Base-by-base conservation (phyloP, 2,113 vertebrate genomes). In the Azemiops feae region DNA sequence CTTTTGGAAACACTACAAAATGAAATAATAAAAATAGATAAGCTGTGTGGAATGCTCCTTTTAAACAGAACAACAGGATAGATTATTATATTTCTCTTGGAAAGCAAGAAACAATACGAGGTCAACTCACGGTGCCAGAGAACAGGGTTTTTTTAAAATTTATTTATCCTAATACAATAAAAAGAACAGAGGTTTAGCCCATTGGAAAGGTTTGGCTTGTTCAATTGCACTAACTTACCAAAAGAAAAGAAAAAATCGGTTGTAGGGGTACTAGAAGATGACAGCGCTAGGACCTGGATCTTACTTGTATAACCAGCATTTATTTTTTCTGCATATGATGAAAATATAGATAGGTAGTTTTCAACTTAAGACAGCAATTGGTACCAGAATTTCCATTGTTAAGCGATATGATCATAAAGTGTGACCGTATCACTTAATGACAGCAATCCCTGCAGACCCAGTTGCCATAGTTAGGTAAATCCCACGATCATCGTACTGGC, bases 81-180 rank as follows among this genome's bases (percentile, higher is more conserved):
- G 85, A 91, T 39, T 87, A 43, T 14, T 96, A 7, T 55, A 92
- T 30, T 85, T 4, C 93, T 50, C 69, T 91, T 90, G 55, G 50
- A 88, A 95, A 95, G 94, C 96, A 14, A 89, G 92, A 93, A 92
- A 95, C 54, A 89, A 30, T 1, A 47, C 23, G 39, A 30, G n/a
- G 88, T 95, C 47, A 93, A 1, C 85, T 69, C 86, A 89, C 92
- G 0, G 11, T 95, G 89, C 86, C 92, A 95, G 92, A 53, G 90
- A 93, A 20, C 0, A 0, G 64, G 0, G 88, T 53, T 22, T 86
- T 92, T 95, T 50, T 93, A 50, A 50, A 50, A 50, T 95, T 96
- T 95, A 64, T 96, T 95, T 95, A 90, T 89, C n/a, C 52, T 92
- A 87, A 95, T 89, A 92, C 85, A 92, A 50, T 91, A 52, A 95